Evolutionary conservation across 1,140 invertebrate genomes (phyloP), one percentile per base, ranked within the genome.

Genomic region (Cheumatopsyche charites): DNA sequence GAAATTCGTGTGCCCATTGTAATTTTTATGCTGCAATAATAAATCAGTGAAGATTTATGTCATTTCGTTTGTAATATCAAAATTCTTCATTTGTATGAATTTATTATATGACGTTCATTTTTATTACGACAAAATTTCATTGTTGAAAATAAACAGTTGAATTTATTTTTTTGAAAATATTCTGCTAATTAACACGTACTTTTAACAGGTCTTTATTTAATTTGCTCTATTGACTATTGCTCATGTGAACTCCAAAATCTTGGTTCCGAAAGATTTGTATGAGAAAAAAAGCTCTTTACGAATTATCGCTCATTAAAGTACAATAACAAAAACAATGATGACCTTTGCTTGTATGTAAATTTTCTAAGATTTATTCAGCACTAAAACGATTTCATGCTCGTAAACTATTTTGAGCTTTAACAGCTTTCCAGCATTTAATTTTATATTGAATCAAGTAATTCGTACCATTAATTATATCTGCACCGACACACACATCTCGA

Each of bases 361-460:
- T 52, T 52, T 52, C 9, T 17, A 52, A 17, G 47, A 52, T 52
- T 52, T 52, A 52, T 52, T 52, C 19, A 52, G 19, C 47, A 17
- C 15, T 17, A 17, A 52, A 52, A 52, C 47, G 47, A 15, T 52
- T 52, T 17, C 13, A 2, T 7, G 47, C 9, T 52, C 47, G 47
- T 52, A 52, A 52, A 52, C 47, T 52, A 17, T 17, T 52, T 4
- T 36, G 29, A 36, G 29, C 9, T 36, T 36, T 36, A 36, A 36
- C 29, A 9, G 29, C 29, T 36, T 36, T 36, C 29, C 29, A 36
- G 29, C 9, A 36, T 36, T 36, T 36, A 36, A 9, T 36, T 36
- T 36, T 4, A 36, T 36, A 36, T 36, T 9, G 9, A 36, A 36
- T 36, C 29, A 36, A 36, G 9, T 9, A 36, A 36, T 36, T 36